Evolutionary conservation across 2,113 vertebrate species (phyloP).

Genomic region (Leucopsar rothschildi): DNA sequence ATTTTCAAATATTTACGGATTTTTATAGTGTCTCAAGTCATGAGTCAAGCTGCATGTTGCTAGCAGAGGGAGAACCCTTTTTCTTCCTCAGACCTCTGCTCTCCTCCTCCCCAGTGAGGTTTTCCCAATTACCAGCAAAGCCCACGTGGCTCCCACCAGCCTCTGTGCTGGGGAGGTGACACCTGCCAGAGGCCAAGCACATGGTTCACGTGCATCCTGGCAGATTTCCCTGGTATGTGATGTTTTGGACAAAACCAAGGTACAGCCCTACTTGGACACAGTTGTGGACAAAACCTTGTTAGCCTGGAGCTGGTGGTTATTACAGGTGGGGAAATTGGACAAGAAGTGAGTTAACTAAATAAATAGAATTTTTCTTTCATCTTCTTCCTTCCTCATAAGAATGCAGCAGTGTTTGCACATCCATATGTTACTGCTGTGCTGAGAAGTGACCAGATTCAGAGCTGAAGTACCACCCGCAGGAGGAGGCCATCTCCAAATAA

Average conservation of each 20-base stretch:
- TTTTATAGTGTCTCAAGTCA: neutral
- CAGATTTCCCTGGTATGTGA: fast-evolving
- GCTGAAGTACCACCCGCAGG: neutral
- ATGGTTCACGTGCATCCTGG: fast-evolving
- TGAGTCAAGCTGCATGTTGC: neutral
- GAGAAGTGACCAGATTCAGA: neutral
- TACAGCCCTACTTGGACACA: fast-evolving
- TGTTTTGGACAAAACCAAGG: neutral
- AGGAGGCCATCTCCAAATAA: neutral
- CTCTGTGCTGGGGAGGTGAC: neutral
- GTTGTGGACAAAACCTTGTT: neutral
- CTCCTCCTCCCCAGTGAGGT: neutral
- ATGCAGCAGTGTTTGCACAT: neutral
- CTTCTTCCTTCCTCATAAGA: neutral
- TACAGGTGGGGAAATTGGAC: neutral
- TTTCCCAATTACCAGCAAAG: fast-evolving
- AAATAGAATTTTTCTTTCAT: neutral
- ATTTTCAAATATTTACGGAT: neutral
- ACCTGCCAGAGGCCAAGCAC: neutral
- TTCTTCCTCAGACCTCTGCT: neutral
- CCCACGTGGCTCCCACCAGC: fast-evolving
- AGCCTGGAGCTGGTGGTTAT: neutral
- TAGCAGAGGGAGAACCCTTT: neutral
- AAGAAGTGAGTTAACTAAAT: constrained; percentile 8
- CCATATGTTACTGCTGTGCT: neutral